Percentiles rank a stretch among this genome's conserved stretches.
phyloP scores from a whole-genome alignment of 1,140 invertebrate genomes.

The Sycophaga agraensis region DNA sequence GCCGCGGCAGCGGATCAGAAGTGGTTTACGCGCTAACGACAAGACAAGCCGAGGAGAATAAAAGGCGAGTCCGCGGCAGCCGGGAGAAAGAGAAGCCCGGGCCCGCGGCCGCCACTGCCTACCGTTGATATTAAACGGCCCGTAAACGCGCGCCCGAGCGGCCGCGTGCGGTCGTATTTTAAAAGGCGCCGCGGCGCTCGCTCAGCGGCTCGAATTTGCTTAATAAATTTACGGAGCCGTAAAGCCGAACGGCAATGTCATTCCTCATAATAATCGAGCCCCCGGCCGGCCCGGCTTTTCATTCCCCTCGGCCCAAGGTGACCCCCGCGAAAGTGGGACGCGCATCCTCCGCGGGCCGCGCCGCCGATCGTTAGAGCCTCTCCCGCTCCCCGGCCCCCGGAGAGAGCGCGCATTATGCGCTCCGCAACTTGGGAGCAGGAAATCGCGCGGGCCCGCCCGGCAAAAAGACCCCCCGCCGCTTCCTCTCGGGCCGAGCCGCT shows the following conservation, averaged over 20 bases:
- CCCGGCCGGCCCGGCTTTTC: too few species aligned
- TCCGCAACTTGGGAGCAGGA: slow-evolving; percentile 22
- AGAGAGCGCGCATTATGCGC: slow-evolving; percentile 4
- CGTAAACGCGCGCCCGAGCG: too few species aligned
- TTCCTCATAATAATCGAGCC: slow-evolving; percentile 10
- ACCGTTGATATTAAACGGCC: slow-evolving; percentile 15
- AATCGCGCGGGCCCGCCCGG: slow-evolving; percentile 2
- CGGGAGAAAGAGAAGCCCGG: neutral
- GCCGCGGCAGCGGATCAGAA: too few species aligned
- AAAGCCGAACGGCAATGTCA: slow-evolving; percentile 10
- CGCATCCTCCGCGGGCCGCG: too few species aligned
- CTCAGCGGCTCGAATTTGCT: slow-evolving; percentile 9
- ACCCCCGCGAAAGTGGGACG: too few species aligned
- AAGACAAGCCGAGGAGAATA: neutral
- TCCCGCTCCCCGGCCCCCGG: too few species aligned
- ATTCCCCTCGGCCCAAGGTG: too few species aligned
- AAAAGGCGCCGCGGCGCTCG: slow-evolving; percentile 12
- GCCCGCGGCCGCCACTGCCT: neutral
- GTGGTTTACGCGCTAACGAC: neutral
- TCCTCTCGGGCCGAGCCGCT: too few species aligned
- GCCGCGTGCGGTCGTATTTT: neutral
- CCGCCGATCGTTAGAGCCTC: too few species aligned
- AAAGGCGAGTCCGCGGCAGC: neutral
- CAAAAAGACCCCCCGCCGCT: neutral
- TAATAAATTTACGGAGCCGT: slow-evolving; percentile 10